Evolutionary conservation across 2,888 invertebrate species (phyloP), one percentile per base, ranked within the genome.

Genomic region (Mythimna impura): DNA sequence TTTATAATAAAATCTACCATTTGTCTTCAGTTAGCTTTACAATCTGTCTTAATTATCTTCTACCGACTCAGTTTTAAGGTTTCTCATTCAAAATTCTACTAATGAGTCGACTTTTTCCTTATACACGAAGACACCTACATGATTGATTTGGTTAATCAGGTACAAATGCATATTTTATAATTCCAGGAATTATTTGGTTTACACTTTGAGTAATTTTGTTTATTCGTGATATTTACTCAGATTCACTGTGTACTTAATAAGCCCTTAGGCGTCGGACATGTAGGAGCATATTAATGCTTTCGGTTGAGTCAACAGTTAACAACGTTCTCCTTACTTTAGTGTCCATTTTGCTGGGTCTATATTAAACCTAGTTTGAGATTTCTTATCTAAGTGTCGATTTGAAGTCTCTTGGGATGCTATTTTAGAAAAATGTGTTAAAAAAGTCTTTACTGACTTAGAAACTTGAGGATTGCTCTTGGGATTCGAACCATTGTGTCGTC

Each of bases 341-440:
- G 12, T 57, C n/a, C 22, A 43, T 60, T 14, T 57, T 10, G 47
- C 60, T 63, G 17, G 36, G 57, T 43, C 52, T 65, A n/a, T 50
- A 71, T 63, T 63, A 58, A 79, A 63, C 73, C 50, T 57, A 22
- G 63, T 74, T 54, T 34, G 14, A 62, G 54, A 77, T 66, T 66
- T 80, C 43, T 63, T 63, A 71, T 50, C 40, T 52, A 60, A 76
- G 62, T 63, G 52, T 72, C 34, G 79, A 78, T 63, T 76, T 52
- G 62, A 72, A 58, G 22, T 79, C 79, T 52, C 43, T 17, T 30
- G 80, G 52, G 80, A 14, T 34, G 14, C n/a, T 36, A n/a, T 79
- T 76, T 73, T 36, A 72, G 62, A 64, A 79, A 64, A 79, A 4
- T 57, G 14, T 60, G 73, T 76, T 78, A 61, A 47, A 60, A 75